phyloP scores from a whole-genome alignment of 53 echinoderm and acorn worm species.

The Antedon mediterranea region DNA sequence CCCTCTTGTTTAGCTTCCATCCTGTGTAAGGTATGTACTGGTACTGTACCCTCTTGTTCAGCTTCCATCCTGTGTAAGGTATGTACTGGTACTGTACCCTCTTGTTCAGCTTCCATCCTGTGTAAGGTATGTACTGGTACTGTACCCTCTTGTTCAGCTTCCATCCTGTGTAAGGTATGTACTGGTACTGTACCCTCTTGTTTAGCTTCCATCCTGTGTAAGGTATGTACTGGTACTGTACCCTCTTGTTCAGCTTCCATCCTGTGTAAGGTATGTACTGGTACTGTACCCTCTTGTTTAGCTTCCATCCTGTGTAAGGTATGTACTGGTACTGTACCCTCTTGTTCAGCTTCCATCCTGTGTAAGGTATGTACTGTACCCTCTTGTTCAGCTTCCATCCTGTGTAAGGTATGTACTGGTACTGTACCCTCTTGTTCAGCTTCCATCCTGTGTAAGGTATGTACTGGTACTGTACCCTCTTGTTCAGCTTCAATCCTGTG shows the following conservation, averaged over 20 bases:
- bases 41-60: neutral
- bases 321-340: neutral
- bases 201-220: slow-evolving; percentile 29
- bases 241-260: slow-evolving; percentile 6
- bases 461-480: neutral
- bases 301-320: slow-evolving; percentile 52
- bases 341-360: slow-evolving; percentile 16
- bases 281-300: neutral
- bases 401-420: slow-evolving; percentile 47
- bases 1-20: slow-evolving; percentile 6
- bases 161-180: slow-evolving; percentile 58
- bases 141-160: neutral
- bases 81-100: neutral
- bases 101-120: slow-evolving; percentile 16
- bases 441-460: slow-evolving; percentile 55
- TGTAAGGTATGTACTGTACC: slow-evolving; percentile 42
- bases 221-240: slow-evolving; percentile 30
- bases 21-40: slow-evolving; percentile 51
- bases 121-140: slow-evolving; percentile 43
- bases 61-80: slow-evolving; percentile 52
- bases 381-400: slow-evolving; percentile 12
- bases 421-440: neutral
- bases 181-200: neutral
- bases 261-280: slow-evolving; percentile 51
- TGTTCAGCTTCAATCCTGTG: slow-evolving; percentile 6